Base-by-base conservation (phyloP, 1,140 invertebrate species). In the Brachionus paranguensis region DNA sequence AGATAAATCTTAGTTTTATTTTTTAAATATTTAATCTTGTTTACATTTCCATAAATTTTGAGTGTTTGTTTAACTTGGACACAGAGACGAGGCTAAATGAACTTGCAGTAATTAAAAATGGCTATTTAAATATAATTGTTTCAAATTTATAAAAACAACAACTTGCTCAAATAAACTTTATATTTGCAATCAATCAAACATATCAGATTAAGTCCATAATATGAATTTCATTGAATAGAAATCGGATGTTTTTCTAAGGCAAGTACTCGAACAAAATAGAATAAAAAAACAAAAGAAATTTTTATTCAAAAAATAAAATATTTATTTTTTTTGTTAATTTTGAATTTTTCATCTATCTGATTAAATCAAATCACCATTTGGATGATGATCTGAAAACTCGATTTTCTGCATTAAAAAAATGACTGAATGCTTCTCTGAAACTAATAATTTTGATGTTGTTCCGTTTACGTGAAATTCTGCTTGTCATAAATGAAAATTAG, bases 101-200 rank as follows among this genome's bases (percentile, higher is more conserved):
- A 72, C 68, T 72, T 72, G 68, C 68, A 72, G 24, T 72, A 72
- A 72, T 72, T 72, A 72, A 72, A 41, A 43, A 41, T 43, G 33
- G 65, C 65, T 68, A 14, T 33, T 68, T 68, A 68, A 68, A 68
- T 33, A 68, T 68, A 72, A 72, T 72, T 72, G 68, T 72, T 72
- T 72, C 68, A 72, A 72, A 72, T 72, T 43, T 41, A 43, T 43
- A 41, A 29, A 68, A 68, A 14, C 29, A 68, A 68, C 65, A 68
- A 68, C 27, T 33, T 29, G 33, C 27, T 33, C 10, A 72, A 72
- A 72, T 37, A 43, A 37, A 72, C 33, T 43, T 72, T 43, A 10
- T 20, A 17, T 41, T 43, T 41, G 17, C 41, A 45, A 72, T 72
- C 68, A 72, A 72, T 72, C 68, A 72, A 43, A 68, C 12, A 41